phyloP scores from a whole-genome alignment of 2,797 vertebrate species.

The Pelochelys cantorii region DNA sequence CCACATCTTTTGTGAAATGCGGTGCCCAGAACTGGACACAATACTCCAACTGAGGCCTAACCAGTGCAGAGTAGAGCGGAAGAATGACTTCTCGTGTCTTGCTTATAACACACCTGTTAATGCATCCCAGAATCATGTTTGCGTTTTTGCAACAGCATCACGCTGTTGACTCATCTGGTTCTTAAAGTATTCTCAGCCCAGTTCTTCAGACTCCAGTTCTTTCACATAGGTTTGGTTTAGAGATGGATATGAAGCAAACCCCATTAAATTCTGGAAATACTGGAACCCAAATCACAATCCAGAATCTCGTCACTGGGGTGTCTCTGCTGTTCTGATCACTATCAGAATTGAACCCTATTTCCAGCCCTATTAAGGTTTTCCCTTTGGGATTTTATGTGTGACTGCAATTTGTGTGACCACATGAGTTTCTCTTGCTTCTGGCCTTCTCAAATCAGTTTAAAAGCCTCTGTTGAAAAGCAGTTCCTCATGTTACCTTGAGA shows the following conservation, averaged over 20 bases:
- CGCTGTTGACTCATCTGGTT: not conserved
- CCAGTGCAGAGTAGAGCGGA: no score
- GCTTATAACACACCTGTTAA: no score
- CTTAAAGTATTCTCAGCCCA: not conserved
- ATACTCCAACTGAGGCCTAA: no score
- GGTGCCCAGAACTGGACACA: no score
- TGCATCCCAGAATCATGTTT: no score
- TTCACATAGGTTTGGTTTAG: not conserved
- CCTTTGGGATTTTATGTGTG: no score
- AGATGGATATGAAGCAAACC: not conserved
- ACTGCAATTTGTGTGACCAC: not conserved
- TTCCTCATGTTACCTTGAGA: not conserved
- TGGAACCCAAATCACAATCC: not conserved
- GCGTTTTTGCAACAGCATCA: no score
- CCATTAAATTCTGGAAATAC: not conserved
- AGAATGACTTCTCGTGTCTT: no score
- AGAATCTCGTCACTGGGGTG: not conserved
- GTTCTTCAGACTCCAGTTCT: not conserved
- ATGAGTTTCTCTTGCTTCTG: not conserved
- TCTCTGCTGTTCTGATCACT: not conserved
- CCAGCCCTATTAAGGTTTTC: not conserved
- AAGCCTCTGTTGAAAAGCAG: not conserved
- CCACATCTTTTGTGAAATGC: no score
- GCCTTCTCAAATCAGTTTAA: not conserved
- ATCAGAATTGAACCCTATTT: not conserved